Base-by-base conservation (phyloP, 2,113 vertebrate species). In the Poecilia latipinna region DNA sequence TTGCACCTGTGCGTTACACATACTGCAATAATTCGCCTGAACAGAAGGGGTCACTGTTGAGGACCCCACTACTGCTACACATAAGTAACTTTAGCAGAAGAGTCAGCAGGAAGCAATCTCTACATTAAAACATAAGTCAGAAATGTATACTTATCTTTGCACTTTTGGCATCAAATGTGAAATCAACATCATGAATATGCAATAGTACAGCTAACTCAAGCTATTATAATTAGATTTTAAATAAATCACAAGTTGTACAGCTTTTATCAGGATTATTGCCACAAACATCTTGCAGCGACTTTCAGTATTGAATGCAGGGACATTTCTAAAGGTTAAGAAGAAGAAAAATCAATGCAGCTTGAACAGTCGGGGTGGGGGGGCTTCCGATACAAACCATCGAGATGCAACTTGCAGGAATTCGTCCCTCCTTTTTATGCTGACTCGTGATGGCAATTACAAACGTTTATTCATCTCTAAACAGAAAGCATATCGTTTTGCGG, bases 391-490 rank as follows among this genome's bases (percentile, higher is more conserved):
- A 33, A 29, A 35, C 4, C 61, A 7, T 73, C 48, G 19, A 39
- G n/a, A 63, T 77, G 48, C 61, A 70, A 68, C 17, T 62, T 42
- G 31, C 19, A 26, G 62, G 60, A 63, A 31, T 1, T 26, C 10
- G 0, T 33, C 1, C 15, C 5, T 48, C n/a, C 68, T 48, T 35
- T 69, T 24, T 8, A 15, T 8, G 3, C 32, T 39, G 64, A 71
- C 75, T 72, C 77, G 48, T 75, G 60, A 73, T 3, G 61, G 51
- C 8, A 57, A 57, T 57, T 57, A 3, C 51, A 57, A 54, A 57
- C 51, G 2, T n/a, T 57, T 57, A 57, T 57, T n/a, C 22, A 57
- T 57, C 51, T 57, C 51, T 64, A 66, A 85, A 79, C 65, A 51
- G 35, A 70, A 39, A 12, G 1, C 12, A 54, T 29, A 61, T 74